Conservation (phyloP, 2,888 invertebrate genomes). For the Tipula confusa region DNA sequence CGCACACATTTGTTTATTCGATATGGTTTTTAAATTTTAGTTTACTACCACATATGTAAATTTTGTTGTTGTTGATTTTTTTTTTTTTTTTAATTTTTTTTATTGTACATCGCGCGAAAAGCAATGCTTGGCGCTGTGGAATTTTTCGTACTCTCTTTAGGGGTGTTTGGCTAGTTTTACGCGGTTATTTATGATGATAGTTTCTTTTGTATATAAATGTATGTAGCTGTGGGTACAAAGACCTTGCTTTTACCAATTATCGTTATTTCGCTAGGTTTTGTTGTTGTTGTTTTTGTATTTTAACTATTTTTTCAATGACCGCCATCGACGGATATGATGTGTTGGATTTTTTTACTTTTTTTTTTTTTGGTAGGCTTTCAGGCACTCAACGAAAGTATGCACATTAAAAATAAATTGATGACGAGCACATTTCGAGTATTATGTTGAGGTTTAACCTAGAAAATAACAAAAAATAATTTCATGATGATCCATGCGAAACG, state of each 20-base stretch:
- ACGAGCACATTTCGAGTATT: neutral
- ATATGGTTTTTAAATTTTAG: neutral
- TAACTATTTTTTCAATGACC: neutral
- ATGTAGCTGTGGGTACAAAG: neutral
- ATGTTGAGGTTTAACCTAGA: neutral
- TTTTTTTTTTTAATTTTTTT: neutral
- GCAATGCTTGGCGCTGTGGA: conserved; percentile 28
- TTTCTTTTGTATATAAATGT: neutral
- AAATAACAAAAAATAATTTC: neutral
- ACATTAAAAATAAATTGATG: neutral
- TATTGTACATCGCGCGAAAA: conserved; percentile 26
- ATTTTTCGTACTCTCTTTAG: neutral
- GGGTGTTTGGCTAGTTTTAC: conserved; percentile 20
- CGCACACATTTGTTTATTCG: neutral
- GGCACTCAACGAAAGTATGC: no score
- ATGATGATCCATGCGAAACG: neutral
- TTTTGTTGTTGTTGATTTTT: neutral
- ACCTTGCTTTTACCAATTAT: neutral
- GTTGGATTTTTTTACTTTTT: neutral
- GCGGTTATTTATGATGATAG: neutral
- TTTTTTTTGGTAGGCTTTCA: neutral
- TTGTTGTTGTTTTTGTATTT: neutral
- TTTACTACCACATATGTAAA: neutral
- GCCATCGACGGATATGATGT: neutral
- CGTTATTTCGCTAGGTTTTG: neutral